These are phyloP conservation scores for Pachypeltis micranthus DNA, from an alignment of 1,140 invertebrate species.

Conservation along the genomic window DNA sequence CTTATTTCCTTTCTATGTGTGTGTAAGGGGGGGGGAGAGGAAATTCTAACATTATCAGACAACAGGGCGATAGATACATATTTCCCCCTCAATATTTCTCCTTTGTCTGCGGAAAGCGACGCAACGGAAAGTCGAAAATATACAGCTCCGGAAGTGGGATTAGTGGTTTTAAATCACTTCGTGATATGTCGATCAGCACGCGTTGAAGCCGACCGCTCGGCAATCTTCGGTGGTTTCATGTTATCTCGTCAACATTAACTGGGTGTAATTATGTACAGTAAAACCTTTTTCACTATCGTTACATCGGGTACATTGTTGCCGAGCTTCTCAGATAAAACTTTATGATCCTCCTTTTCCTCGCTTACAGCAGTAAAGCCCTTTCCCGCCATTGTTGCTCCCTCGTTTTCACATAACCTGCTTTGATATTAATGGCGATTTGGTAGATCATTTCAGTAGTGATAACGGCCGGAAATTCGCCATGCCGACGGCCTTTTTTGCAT, in stretches of 20 bases:
- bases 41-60: too few species aligned
- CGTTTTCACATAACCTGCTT: not conserved
- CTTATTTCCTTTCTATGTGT: too few species aligned
- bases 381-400: not conserved
- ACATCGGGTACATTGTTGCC: not conserved
- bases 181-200: not conserved
- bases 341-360: not conserved
- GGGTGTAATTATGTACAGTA: not conserved
- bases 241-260: not conserved
- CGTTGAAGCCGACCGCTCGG: not conserved
- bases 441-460: not conserved
- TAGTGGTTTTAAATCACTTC: not conserved
- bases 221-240: not conserved
- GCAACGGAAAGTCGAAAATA: too few species aligned
- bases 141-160: too few species aligned
- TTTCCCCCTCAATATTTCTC: too few species aligned
- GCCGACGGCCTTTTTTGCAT: not conserved
- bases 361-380: not conserved
- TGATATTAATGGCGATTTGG: not conserved
- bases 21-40: too few species aligned
- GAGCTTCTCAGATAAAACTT: not conserved
- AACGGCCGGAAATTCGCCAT: not conserved
- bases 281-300: not conserved
- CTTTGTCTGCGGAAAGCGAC: too few species aligned
- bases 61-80: too few species aligned